These are phyloP conservation scores for Drosophila mimetica DNA, from an alignment of 2,888 invertebrate genomes.

Conservation along the genomic window DNA sequence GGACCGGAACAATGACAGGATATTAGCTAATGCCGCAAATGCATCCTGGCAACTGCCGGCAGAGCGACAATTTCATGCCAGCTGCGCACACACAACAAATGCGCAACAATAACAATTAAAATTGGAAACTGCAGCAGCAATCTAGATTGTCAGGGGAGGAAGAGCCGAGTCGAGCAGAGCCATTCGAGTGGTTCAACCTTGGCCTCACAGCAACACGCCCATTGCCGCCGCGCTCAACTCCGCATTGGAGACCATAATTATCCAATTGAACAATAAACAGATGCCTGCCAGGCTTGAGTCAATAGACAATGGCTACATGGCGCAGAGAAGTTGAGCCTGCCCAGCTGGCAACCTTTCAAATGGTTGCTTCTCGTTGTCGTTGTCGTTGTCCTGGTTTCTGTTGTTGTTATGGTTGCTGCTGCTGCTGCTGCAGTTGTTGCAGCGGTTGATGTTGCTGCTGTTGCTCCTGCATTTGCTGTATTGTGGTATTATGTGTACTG, in stretches of 20 bases:
- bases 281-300: constrained; percentile 66
- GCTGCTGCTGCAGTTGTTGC: constrained; percentile 4
- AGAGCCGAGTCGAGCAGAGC: constrained; percentile 4
- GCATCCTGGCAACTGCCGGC: constrained; percentile 54
- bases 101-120: constrained; percentile 78
- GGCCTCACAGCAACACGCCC: constrained; percentile 39
- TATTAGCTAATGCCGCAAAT: constrained; percentile 68
- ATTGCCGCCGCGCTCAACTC: constrained; percentile 19
- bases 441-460: constrained; percentile 17
- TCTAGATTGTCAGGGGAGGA: constrained; percentile 30
- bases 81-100: constrained; percentile 66
- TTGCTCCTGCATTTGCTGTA: constrained; percentile 29
- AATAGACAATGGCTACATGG: constrained; percentile 58
- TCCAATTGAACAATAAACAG: constrained; percentile 78
- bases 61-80: constrained; percentile 67
- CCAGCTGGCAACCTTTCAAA: constrained; percentile 49
- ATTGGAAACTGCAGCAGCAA: constrained; percentile 63
- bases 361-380: constrained; percentile 8
- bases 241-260: constrained; percentile 66
- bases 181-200: constrained; percentile 44
- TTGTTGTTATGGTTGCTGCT: constrained; percentile 1
- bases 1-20: constrained; percentile 51
- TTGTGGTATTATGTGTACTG: constrained; percentile 12
- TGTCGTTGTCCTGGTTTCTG: constrained; percentile 1
- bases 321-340: constrained; percentile 24